Evolutionary conservation across 2,888 invertebrate species (phyloP).

Genomic region (Endomychus coccineus): DNA sequence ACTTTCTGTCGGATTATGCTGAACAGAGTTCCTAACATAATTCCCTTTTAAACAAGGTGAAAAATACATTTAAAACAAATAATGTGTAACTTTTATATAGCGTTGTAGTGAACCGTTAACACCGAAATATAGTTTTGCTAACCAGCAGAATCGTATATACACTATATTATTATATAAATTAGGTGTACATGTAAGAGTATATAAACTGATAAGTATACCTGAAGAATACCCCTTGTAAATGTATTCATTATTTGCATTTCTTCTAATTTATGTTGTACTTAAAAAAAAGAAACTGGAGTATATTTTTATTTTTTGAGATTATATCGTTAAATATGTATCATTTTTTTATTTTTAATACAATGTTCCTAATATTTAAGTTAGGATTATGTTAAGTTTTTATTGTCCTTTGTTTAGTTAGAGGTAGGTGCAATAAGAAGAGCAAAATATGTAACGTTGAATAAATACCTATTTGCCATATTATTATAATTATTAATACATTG

Average conservation of each 20-base stretch:
- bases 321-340: conserved; percentile 24
- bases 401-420: conserved; percentile 38
- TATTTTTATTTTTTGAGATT: conserved; percentile 24
- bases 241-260: conserved; percentile 36
- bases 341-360: conserved; percentile 36
- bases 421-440: conserved; percentile 45
- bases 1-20: conserved; percentile 31
- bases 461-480: conserved; percentile 45
- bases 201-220: conserved; percentile 25
- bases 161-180: conserved; percentile 39
- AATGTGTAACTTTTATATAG: conserved; percentile 43
- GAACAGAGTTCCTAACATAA: conserved; percentile 44
- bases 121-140: conserved; percentile 44
- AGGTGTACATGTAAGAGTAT: conserved; percentile 40
- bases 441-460: conserved; percentile 39
- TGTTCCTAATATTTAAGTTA: conserved; percentile 40
- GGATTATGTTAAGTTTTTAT: conserved; percentile 36
- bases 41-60: conserved; percentile 39
- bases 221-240: conserved; percentile 21
- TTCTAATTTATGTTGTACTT: conserved; percentile 31
- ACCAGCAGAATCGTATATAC: conserved; percentile 41
- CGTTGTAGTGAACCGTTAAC: conserved; percentile 40
- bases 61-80: conserved; percentile 35
- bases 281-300: conserved; percentile 20
- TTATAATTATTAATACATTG: conserved; percentile 41